Conservation (phyloP, 2,797 vertebrate genomes). For the Scomberomorus guttatus region DNA sequence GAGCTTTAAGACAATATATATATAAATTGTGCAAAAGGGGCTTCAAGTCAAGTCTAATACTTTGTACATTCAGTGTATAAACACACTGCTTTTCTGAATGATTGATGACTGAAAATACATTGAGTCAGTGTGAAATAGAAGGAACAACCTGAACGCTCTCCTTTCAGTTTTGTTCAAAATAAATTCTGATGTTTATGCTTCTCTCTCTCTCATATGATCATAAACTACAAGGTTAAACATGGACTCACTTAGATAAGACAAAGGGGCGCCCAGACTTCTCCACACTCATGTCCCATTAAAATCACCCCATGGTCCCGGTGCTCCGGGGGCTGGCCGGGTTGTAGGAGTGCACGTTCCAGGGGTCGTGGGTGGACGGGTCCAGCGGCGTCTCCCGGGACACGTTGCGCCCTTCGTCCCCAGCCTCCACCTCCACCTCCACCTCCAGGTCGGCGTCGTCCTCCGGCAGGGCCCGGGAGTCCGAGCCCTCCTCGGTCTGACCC, state of each 20-base stretch:
- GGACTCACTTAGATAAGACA: not conserved
- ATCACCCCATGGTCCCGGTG: conserved; percentile 76
- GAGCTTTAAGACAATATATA: not conserved
- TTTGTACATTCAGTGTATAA: conserved; percentile 37
- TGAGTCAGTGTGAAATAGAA: conserved; percentile 30
- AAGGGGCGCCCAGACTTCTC: not conserved
- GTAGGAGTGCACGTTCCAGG: conserved; percentile 78
- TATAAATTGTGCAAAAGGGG: conserved; percentile 61
- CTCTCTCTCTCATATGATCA: not conserved
- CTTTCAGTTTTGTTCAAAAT: not conserved
- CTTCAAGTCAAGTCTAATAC: conserved; percentile 50
- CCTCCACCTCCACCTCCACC: conserved; percentile 65
- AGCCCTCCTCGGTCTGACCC: conserved; percentile 73
- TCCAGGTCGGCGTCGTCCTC: conserved; percentile 78
- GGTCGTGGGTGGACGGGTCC: conserved; percentile 81
- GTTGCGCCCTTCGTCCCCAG: conserved; percentile 75
- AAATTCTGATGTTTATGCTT: not conserved
- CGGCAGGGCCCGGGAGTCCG: conserved; percentile 81
- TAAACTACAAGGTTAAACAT: conserved; percentile 8
- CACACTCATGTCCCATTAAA: not conserved
- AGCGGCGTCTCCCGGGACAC: conserved; percentile 79
- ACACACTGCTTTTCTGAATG: conserved; percentile 35
- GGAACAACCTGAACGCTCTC: not conserved
- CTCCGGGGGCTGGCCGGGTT: conserved; percentile 75
- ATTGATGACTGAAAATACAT: conserved; percentile 7